Evolutionary conservation across 2,888 invertebrate species (phyloP).

Genomic region (Chrysodeixis includens): DNA sequence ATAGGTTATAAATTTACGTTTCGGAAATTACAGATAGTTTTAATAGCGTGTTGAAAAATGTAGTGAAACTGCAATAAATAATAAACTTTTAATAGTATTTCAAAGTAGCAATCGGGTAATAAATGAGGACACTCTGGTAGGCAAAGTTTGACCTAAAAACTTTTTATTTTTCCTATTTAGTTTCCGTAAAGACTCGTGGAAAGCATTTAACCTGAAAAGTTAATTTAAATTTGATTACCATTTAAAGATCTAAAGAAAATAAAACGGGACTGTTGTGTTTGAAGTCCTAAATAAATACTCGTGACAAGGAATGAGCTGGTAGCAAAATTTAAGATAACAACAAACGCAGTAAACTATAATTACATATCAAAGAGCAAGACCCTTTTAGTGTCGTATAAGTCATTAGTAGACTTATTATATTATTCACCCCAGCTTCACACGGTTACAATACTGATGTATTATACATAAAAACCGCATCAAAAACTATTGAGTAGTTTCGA

Average conservation of each 20-base stretch:
- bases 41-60: slow-evolving; percentile 11
- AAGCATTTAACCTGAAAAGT: too few species aligned
- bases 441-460: too few species aligned
- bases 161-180: slow-evolving; percentile 36
- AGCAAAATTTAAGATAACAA: too few species aligned
- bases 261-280: slow-evolving; percentile 21
- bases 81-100: slow-evolving; percentile 17
- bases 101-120: slow-evolving; percentile 13
- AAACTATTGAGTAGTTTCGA: too few species aligned
- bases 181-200: too few species aligned
- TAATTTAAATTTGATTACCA: neutral
- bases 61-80: slow-evolving; percentile 34
- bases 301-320: neutral
- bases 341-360: too few species aligned
- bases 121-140: slow-evolving; percentile 14
- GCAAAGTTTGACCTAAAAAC: slow-evolving; percentile 27
- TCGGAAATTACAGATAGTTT: neutral
- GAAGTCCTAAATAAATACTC: slow-evolving; percentile 30
- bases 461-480: too few species aligned
- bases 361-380: too few species aligned
- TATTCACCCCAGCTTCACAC: too few species aligned
- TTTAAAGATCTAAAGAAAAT: slow-evolving; percentile 17
- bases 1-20: slow-evolving; percentile 16
- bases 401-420: too few species aligned
- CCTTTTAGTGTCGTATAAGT: too few species aligned